Percentiles rank a stretch among this genome's conserved stretches.
Conservation (phyloP, 2,888 invertebrate species). For the Ochropleura leucogaster region DNA sequence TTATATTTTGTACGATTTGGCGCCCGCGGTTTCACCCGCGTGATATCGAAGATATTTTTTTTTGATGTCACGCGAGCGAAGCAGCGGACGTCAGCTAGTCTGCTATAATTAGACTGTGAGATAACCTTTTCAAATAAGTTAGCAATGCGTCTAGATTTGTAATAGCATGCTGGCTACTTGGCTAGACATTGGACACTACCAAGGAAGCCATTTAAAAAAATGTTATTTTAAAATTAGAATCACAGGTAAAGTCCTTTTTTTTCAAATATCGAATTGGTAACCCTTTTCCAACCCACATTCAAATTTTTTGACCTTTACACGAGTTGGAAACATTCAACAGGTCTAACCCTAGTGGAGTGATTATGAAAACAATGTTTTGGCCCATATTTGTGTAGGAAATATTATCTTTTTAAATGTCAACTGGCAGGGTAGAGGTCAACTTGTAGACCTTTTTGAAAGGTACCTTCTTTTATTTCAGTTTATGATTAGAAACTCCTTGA, state of each 20-base stretch:
- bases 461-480: background rate
- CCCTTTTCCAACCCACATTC: background rate
- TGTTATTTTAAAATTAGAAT: background rate
- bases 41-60: no score
- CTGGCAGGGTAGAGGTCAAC: background rate
- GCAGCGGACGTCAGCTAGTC: no score
- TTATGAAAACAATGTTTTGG: slow-evolving; percentile 32
- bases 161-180: background rate
- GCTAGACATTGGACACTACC: background rate
- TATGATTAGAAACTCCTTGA: background rate
- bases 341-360: slow-evolving; percentile 12
- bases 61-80: no score
- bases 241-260: background rate
- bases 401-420: slow-evolving; percentile 18
- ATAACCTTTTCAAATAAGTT: background rate
- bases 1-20: background rate
- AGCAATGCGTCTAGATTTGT: background rate
- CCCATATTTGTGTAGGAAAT: background rate
- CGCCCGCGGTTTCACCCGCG: no score
- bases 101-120: no score
- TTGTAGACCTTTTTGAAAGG: background rate
- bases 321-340: slow-evolving; percentile 43
- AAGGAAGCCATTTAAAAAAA: background rate
- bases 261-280: background rate
- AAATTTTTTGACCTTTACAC: slow-evolving; percentile 15